Base-by-base conservation (phyloP, 2,888 invertebrate genomes). In the Ophonus ardosiacus region DNA sequence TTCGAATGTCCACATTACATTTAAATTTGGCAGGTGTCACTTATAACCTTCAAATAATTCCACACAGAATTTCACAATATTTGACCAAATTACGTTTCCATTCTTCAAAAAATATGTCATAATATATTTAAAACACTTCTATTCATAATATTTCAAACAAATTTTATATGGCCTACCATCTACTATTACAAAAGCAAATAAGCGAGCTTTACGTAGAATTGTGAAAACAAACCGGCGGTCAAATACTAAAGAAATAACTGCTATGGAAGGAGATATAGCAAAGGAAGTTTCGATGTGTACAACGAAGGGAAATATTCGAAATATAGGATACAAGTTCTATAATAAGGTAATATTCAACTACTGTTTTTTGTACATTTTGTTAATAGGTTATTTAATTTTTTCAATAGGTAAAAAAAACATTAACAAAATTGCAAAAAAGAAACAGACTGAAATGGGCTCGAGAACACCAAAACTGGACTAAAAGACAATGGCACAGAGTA, bases 381-480 rank as follows among this genome's bases (percentile, higher is more conserved):
- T 40, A 40, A 40, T 7, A 40, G 6, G 40, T 40, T 40, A 7
- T 7, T 7, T 40, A 74, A 17, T 0, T 10, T 8, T n/a, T n/a
- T n/a, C n/a, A n/a, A n/a, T n/a, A n/a, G n/a, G n/a, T n/a, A n/a
- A n/a, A n/a, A n/a, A n/a, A n/a, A n/a, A n/a, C n/a, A n/a, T n/a
- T n/a, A n/a, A n/a, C n/a, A n/a, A n/a, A n/a, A n/a, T n/a, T n/a
- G n/a, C n/a, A n/a, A n/a, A n/a, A n/a, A n/a, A n/a, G n/a, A n/a
- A 15, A 31, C 8, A 40, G 43, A 51, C 57, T 74, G 21, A 24
- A 56, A 71, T 74, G 56, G 74, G 74, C 74, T 24, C 79, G n/a
- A 78, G 76, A 83, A 59, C 40, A 43, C 13, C 24, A 13, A 56
- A 79, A 78, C 56, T 83, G 83, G 76, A 31, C 76, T n/a, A 0